A percentile compares a stretch with the other conserved stretches of the same genome.
Evolutionary conservation across 2,888 invertebrate genomes (phyloP).

Genomic region (Loripinus fragilis): DNA sequence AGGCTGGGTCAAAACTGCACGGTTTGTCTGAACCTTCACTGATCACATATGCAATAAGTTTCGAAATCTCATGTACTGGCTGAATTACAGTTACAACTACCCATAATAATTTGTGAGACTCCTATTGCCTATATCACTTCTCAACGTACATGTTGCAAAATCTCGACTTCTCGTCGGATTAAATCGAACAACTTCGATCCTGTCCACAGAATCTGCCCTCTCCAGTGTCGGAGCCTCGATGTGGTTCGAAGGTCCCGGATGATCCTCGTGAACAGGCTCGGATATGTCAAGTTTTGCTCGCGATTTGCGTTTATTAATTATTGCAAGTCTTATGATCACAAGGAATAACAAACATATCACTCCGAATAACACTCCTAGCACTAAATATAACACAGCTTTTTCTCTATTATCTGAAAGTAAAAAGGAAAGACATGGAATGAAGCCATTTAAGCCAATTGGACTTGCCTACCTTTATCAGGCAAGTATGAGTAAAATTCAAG

Average conservation of each 20-base stretch:
- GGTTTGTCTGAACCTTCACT: no score
- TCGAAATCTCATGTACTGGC: no score
- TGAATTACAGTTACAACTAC: no score
- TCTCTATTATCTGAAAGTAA: constrained; percentile 75
- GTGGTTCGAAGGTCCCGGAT: constrained; percentile 62
- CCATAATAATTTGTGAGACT: constrained; percentile 74
- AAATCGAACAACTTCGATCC: constrained; percentile 78
- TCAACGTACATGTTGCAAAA: constrained; percentile 66
- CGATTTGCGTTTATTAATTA: constrained; percentile 70
- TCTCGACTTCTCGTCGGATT: constrained; percentile 70
- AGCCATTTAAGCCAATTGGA: no score
- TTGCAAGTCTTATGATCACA: constrained; percentile 73
- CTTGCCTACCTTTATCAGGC: no score
- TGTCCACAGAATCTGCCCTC: constrained; percentile 75
- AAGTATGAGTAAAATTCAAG: no score
- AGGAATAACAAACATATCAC: constrained; percentile 73
- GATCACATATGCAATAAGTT: no score
- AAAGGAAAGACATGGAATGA: neutral
- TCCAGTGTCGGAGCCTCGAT: constrained; percentile 74
- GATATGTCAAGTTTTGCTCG: constrained; percentile 75
- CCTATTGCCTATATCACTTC: constrained; percentile 70
- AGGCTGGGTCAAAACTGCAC: no score
- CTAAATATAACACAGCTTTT: constrained; percentile 77
- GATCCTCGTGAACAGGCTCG: constrained; percentile 74
- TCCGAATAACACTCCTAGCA: constrained; percentile 75